Percentiles rank a stretch among this genome's conserved stretches.
Conservation (phyloP, 2,888 invertebrate genomes). For the Emmelina monodactyla region DNA sequence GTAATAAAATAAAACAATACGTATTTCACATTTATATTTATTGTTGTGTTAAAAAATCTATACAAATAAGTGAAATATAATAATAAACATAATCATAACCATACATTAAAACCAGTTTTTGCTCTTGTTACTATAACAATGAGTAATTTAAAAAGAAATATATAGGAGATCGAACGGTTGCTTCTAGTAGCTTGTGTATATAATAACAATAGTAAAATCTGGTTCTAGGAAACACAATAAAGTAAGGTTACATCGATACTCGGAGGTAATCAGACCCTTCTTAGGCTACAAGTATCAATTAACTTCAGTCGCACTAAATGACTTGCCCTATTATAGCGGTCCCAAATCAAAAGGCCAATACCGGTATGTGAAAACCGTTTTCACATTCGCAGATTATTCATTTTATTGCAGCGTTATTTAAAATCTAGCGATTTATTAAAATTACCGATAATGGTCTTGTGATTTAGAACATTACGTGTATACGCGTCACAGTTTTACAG, state of each 20-base stretch:
- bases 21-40: conserved; percentile 64
- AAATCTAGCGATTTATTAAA: no score
- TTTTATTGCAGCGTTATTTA: no score
- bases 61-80: conserved; percentile 64
- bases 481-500: conserved; percentile 25
- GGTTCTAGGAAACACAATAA: conserved; percentile 43
- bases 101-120: conserved; percentile 38
- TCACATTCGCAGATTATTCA: no score
- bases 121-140: conserved; percentile 25
- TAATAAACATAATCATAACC: conserved; percentile 53
- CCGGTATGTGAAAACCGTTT: no score
- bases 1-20: conserved; percentile 33
- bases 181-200: conserved; percentile 6
- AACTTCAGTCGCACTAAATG: conserved; percentile 50
- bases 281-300: conserved; percentile 55
- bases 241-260: conserved; percentile 59
- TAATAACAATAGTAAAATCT: conserved; percentile 28
- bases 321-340: conserved; percentile 29
- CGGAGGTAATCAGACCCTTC: conserved; percentile 64
- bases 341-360: conserved; percentile 19
- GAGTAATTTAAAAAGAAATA: conserved; percentile 13
- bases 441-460: no score
- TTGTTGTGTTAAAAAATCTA: conserved; percentile 65
- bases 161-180: conserved; percentile 14
- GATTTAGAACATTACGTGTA: no score